A percentile compares a stretch with the other conserved stretches of the same genome.
phyloP scores from a whole-genome alignment of 1,140 invertebrate species.

The Scaptodrosophila lebanonensis region DNA sequence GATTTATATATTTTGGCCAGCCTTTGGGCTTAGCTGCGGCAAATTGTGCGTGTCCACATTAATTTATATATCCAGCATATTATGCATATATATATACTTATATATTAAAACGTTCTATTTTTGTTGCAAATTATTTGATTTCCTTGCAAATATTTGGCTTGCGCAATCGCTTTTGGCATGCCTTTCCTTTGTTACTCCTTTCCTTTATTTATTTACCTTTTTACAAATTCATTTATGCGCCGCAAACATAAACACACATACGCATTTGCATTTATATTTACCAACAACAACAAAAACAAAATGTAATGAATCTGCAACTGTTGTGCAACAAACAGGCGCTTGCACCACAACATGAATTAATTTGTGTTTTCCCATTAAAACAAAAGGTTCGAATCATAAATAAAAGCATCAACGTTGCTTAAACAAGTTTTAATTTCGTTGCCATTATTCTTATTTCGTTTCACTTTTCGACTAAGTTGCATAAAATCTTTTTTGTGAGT shows the following conservation, averaged over 20 bases:
- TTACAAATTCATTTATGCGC: constrained; percentile 57
- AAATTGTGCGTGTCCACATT: constrained; percentile 43
- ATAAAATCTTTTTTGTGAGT: constrained; percentile 49
- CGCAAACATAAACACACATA: constrained; percentile 31
- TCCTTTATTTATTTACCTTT: no score
- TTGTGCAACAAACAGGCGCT: constrained; percentile 68
- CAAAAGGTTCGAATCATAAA: constrained; percentile 17
- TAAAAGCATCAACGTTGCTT: constrained; percentile 35
- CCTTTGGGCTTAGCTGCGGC: not conserved
- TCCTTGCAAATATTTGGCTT: constrained; percentile 51
- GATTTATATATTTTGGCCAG: not conserved
- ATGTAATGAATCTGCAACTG: constrained; percentile 48
- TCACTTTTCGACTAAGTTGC: constrained; percentile 62
- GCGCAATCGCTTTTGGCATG: constrained; percentile 55
- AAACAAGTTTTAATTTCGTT: no score
- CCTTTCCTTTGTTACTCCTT: no score
- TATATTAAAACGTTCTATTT: no score
- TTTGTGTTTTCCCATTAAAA: constrained; percentile 27
- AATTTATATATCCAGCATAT: constrained; percentile 18
- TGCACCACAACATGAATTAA: constrained; percentile 25
- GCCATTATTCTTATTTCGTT: constrained; percentile 20
- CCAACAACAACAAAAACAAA: constrained; percentile 23
- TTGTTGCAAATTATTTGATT: constrained; percentile 54
- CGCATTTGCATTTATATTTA: constrained; percentile 38
- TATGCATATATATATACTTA: constrained; percentile 38